Conservation (phyloP, 2,888 invertebrate genomes). For the Eilema sororculum region DNA sequence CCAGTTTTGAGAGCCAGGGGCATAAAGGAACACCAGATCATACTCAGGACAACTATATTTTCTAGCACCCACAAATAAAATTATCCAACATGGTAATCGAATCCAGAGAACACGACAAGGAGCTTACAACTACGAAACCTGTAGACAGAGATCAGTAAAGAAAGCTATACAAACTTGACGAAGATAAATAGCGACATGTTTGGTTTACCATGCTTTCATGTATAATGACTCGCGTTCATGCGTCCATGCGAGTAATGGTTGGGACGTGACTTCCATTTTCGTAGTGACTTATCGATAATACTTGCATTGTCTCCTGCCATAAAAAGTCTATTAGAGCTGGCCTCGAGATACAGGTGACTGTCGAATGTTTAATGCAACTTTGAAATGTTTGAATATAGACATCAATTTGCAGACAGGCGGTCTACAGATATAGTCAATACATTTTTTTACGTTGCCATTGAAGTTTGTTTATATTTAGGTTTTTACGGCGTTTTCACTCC, state of each 20-base stretch:
- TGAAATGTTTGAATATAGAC: background rate
- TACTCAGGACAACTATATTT: too few relatives aligned
- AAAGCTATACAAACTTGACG: constrained; percentile 29
- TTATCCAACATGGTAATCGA: background rate
- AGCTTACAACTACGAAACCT: background rate
- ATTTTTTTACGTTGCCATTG: background rate
- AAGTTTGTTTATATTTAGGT: background rate
- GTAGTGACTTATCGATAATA: constrained; percentile 36
- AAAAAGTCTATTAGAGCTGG: constrained; percentile 46
- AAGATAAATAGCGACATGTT: constrained; percentile 49
- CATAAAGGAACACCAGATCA: too few relatives aligned
- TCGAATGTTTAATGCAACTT: constrained; percentile 2
- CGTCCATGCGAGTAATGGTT: constrained; percentile 63
- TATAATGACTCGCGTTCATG: constrained; percentile 57
- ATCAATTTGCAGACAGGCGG: background rate
- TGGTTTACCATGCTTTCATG: constrained; percentile 48
- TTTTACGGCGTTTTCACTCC: background rate
- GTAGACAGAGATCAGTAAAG: background rate
- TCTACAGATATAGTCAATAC: background rate
- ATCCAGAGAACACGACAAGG: background rate
- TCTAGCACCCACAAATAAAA: background rate
- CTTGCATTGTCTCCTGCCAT: constrained; percentile 37
- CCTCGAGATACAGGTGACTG: constrained; percentile 26
- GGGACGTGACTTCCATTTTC: constrained; percentile 69
- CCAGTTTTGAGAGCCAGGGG: too few relatives aligned